Evolutionary conservation across 2,888 invertebrate genomes (phyloP).

Genomic region (Latrodectus hesperus): DNA sequence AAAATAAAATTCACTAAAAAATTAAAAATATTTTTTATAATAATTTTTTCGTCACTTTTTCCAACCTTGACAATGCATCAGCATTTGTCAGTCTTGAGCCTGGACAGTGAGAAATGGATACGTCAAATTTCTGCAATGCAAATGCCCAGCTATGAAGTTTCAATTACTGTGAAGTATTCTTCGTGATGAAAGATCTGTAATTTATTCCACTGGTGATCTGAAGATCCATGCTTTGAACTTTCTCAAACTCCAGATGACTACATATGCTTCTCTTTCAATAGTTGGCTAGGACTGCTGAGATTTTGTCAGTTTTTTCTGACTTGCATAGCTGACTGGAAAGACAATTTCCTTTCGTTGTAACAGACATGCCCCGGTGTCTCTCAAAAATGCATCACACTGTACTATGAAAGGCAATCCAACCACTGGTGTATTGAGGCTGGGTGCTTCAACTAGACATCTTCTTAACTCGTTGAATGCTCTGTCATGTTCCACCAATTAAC

Average conservation of each 20-base stretch:
- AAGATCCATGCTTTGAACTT: not conserved
- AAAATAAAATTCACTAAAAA: too few relatives aligned
- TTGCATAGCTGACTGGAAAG: not conserved
- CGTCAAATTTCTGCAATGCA: not conserved
- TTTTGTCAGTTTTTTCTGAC: not conserved
- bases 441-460: too few relatives aligned
- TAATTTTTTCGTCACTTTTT: too few relatives aligned
- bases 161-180: not conserved
- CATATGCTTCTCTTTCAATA: not conserved
- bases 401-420: too few relatives aligned
- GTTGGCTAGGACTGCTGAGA: not conserved
- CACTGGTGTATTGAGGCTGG: too few relatives aligned
- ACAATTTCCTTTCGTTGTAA: too few relatives aligned
- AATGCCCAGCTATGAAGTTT: not conserved
- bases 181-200: not conserved
- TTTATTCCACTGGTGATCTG: not conserved
- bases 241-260: not conserved
- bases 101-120: not conserved
- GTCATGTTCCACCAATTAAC: too few relatives aligned
- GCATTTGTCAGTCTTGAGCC: not conserved
- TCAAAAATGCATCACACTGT: too few relatives aligned
- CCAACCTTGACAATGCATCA: not conserved
- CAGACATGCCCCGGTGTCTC: too few relatives aligned
- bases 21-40: too few relatives aligned
- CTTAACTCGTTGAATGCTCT: too few relatives aligned